phyloP scores from a whole-genome alignment of 2,888 invertebrate genomes.

The Gasteruption jaculator region DNA sequence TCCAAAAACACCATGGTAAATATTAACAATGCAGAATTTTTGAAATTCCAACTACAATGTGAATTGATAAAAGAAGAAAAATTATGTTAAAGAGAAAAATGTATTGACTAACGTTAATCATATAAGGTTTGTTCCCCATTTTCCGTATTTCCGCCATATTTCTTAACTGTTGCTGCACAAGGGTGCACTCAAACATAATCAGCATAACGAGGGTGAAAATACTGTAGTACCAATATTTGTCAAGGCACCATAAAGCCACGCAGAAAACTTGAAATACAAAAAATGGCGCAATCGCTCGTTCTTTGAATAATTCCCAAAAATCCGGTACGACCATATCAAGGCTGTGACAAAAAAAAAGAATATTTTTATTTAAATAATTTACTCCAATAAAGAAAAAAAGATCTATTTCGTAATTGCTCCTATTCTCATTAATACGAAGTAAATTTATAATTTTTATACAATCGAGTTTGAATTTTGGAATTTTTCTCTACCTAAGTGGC shows the following conservation, averaged over 20 bases:
- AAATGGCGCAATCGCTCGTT: conserved; percentile 98
- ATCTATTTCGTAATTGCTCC: not conserved
- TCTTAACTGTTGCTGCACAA: conserved; percentile 95
- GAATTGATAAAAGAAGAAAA: too few relatives aligned
- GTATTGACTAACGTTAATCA: conserved; percentile 60
- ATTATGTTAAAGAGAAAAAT: not conserved
- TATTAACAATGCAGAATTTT: too few relatives aligned
- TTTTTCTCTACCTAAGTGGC: too few relatives aligned
- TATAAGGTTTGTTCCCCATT: conserved; percentile 98
- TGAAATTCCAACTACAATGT: not conserved
- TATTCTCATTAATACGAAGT: too few relatives aligned
- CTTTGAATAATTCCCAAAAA: conserved; percentile 93
- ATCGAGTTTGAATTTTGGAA: too few relatives aligned
- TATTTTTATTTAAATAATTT: not conserved
- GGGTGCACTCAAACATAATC: conserved; percentile 93
- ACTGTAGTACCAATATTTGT: conserved; percentile 98
- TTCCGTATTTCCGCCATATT: conserved; percentile 99
- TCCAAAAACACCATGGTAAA: too few relatives aligned
- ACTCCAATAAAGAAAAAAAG: not conserved
- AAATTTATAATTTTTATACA: too few relatives aligned
- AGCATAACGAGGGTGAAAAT: conserved; percentile 95
- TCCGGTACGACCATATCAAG: conserved; percentile 86
- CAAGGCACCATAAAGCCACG: conserved; percentile 97
- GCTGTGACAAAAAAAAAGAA: conserved; percentile 45
- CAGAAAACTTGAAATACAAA: conserved; percentile 99